Base-by-base conservation (phyloP, 2,888 invertebrate species). In the Diaperis boleti region DNA sequence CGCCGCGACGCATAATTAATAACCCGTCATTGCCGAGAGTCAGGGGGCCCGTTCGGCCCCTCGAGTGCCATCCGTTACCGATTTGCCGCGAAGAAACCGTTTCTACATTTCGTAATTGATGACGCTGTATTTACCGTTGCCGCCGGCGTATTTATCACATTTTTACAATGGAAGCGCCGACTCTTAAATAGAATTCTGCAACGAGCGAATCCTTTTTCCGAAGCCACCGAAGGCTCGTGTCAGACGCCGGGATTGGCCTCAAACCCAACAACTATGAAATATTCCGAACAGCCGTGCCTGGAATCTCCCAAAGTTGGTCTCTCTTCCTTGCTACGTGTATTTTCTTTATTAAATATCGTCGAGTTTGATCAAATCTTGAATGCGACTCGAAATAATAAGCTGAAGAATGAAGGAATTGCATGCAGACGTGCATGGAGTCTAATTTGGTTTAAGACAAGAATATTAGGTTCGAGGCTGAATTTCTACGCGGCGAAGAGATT, bases 231-330 rank as follows among this genome's bases (percentile, higher is more conserved):
- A 54, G 29, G 41, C 31, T 55, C 47, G 35, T 57, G 57, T 57
- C 57, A 45, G 45, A 39, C 37, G 57, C 37, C 47, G 6, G 57
- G 57, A 57, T 57, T 57, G 55, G 20, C 31, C 55, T 35, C 18
- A 20, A 33, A 57, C 37, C 47, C 67, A 69, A 69, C 69, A 67
- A 67, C 73, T 73, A 75, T 75, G 76, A 74, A 75, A 76, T 75
- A 75, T 76, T 75, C 72, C 71, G 61, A 60, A 67, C 67, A 68
- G 70, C 65, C 76, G 75, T 76, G 76, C 72, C 60, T 65, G 62
- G 76, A 74, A 74, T 75, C 67, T 65, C 33, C n/a, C 49, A 18
- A 13, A 14, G 11, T 31, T 13, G 7, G 31, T 2, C 31, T 31
- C 8, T 5, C 29, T 29, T 22, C 20, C 37, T 10, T n/a, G 13